phyloP scores from a whole-genome alignment of 1,140 invertebrate genomes.

The Sesamia nonagrioides region DNA sequence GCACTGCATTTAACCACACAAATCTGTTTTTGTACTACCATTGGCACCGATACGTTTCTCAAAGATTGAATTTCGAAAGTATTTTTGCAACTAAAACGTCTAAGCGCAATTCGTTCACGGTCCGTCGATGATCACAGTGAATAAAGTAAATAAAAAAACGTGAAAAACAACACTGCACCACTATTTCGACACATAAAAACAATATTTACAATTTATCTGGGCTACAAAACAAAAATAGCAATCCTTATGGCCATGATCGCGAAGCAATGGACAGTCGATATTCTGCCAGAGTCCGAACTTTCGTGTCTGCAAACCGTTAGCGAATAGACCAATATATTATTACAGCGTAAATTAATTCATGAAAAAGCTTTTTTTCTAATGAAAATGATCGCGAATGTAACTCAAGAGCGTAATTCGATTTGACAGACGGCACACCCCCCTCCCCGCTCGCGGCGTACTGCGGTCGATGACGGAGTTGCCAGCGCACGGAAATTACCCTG shows the following conservation, averaged over 20 bases:
- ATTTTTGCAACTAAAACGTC: slow-evolving; percentile 58
- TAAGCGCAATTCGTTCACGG: slow-evolving; percentile 61
- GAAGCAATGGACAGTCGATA: slow-evolving; percentile 38
- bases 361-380: slow-evolving; percentile 73
- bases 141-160: slow-evolving; percentile 28
- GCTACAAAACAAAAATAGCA: slow-evolving; percentile 84
- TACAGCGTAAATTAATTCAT: slow-evolving; percentile 71
- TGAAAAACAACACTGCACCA: slow-evolving; percentile 66
- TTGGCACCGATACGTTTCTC: slow-evolving; percentile 57
- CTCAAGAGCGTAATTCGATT: slow-evolving; percentile 75
- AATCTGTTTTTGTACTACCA: slow-evolving; percentile 52
- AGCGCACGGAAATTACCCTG: slow-evolving; percentile 47
- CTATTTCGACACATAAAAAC: slow-evolving; percentile 79
- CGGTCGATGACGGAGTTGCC: slow-evolving; percentile 80
- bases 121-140: slow-evolving; percentile 50
- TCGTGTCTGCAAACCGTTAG: slow-evolving; percentile 61
- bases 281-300: slow-evolving; percentile 5
- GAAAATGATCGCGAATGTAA: slow-evolving; percentile 75
- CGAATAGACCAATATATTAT: slow-evolving; percentile 58
- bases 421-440: slow-evolving; percentile 75
- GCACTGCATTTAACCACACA: slow-evolving; percentile 64
- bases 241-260: slow-evolving; percentile 51
- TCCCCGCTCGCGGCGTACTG: slow-evolving; percentile 60
- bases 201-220: slow-evolving; percentile 80
- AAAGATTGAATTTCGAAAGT: slow-evolving; percentile 60